These are phyloP conservation scores for Meandrusa payeni DNA, from an alignment of 2,888 invertebrate species.

Conservation along the genomic window DNA sequence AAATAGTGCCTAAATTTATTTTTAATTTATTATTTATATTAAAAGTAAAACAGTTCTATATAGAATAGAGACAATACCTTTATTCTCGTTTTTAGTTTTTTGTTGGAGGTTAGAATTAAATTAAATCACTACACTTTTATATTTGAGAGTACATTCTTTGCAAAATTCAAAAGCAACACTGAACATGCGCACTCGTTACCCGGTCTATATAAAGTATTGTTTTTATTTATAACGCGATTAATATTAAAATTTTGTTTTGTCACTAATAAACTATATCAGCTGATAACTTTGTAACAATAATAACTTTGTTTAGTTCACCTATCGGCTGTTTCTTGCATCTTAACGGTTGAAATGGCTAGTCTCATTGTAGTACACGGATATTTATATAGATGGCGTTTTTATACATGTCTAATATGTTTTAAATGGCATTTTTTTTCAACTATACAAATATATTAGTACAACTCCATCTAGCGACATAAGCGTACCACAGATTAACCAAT, in stretches of 20 bases:
- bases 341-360: neutral
- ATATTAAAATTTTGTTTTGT: slow-evolving; percentile 22
- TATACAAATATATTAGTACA: too few relatives aligned
- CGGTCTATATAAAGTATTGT: slow-evolving; percentile 28
- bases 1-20: too few relatives aligned
- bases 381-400: slow-evolving; percentile 19
- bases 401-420: neutral
- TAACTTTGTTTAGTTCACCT: slow-evolving; percentile 15
- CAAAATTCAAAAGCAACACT: slow-evolving; percentile 26
- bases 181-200: slow-evolving; percentile 15
- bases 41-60: too few relatives aligned
- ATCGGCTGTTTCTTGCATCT: neutral
- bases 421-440: too few relatives aligned
- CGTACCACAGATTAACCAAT: too few relatives aligned
- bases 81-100: slow-evolving; percentile 27
- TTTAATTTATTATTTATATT: too few relatives aligned
- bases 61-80: slow-evolving; percentile 7
- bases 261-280: slow-evolving; percentile 35
- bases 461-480: too few relatives aligned
- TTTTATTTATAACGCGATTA: slow-evolving; percentile 28
- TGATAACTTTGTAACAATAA: slow-evolving; percentile 34
- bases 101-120: slow-evolving; percentile 36
- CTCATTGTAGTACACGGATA: neutral
- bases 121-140: slow-evolving; percentile 21
- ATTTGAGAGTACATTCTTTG: slow-evolving; percentile 22